Evolutionary conservation across 2,113 vertebrate species (phyloP).

Genomic region (Reinhardtius hippoglossoides): DNA sequence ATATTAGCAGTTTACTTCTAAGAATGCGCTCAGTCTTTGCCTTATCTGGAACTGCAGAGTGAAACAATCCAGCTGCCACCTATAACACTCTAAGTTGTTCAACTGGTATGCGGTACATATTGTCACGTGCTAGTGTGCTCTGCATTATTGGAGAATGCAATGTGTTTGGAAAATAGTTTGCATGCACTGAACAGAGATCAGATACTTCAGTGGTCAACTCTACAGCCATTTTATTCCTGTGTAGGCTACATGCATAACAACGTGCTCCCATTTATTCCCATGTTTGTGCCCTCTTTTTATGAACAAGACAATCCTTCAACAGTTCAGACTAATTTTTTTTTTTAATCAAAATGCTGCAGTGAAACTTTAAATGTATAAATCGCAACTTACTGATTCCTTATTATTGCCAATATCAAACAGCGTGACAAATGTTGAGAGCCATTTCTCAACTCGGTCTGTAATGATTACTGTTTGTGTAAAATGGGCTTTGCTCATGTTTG

Average conservation of each 20-base stretch:
- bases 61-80: not conserved
- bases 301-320: conserved; percentile 1
- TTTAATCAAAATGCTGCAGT: conserved; percentile 38
- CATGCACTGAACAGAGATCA: conserved; percentile 27
- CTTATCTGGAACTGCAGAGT: conserved; percentile 12
- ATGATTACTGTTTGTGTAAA: conserved; percentile 10
- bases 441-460: conserved; percentile 1
- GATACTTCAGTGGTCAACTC: not conserved
- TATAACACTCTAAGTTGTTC: conserved; percentile 19
- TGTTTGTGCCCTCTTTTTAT: conserved; percentile 55
- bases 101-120: not conserved
- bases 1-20: conserved; percentile 51
- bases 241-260: not conserved
- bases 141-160: conserved; percentile 1
- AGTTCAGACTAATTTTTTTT: not conserved
- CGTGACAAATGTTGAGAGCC: not conserved
- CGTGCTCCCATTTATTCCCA: not conserved
- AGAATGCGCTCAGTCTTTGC: not conserved
- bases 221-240: not conserved
- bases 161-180: not conserved
- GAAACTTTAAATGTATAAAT: conserved; percentile 10
- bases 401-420: not conserved
- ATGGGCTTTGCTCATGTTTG: not conserved
- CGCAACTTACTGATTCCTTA: not conserved
- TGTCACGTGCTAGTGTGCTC: not conserved